Base-by-base conservation (phyloP, 1,140 invertebrate species). In the Leptinotarsa undecemlineata region DNA sequence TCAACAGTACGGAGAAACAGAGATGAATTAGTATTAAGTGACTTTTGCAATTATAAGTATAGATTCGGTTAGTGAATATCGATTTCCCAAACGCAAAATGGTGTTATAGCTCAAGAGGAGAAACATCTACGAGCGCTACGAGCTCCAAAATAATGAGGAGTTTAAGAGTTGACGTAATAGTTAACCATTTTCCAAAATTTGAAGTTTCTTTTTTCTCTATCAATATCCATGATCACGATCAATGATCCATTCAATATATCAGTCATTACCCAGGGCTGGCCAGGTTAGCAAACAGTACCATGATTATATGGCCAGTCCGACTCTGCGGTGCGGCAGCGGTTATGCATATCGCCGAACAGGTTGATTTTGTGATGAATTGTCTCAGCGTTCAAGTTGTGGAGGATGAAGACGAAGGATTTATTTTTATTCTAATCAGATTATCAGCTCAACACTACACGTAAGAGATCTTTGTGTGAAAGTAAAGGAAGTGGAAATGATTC, bases 261-360 rank as follows among this genome's bases (percentile, higher is more conserved):
- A 19, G 51, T 57, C 51, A 19, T n/a, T 14, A 57, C 17, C 17
- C 14, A 57, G 15, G 51, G 15, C 26, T 33, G 26, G 51, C 14
- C n/a, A 17, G 15, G 2, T 1, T 15, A 57, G 51, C 15, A 57
- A 57, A 57, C 51, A n/a, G 0, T n/a, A 57, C 51, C 51, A 2
- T 4, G 51, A 57, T 17, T n/a, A 57, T 57, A 3, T 42, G 33
- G 51, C 51, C 51, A 57, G 51, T 57, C 17, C 51, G 17, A 57
- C 51, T 5, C 51, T 57, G 51, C 51, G 2, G n/a, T n/a, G 51
- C n/a, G 0, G 17, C 51, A 57, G 51, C 6, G 17, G 14, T 57
- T 57, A 57, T 42, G 33, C 33, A 42, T 57, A 57, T 57, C 51
- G n/a, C 51, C n/a, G 51, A 57, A 57, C 51, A 57, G 51, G 51